Base-by-base conservation (phyloP, 2,113 vertebrate species). In the Bucco capensis region DNA sequence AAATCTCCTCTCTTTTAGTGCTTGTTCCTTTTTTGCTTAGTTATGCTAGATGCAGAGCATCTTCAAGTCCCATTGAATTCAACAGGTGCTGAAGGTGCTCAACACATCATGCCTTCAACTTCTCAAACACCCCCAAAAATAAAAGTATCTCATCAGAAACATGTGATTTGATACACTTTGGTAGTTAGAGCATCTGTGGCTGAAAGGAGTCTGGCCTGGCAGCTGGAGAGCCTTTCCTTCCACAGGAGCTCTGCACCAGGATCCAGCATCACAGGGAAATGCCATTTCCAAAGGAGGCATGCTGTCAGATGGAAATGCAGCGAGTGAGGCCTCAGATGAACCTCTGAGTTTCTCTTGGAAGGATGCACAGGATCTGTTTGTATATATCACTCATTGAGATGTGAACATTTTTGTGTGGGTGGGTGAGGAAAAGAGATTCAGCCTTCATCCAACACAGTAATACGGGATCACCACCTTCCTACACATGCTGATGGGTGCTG, bases 321-420 rank as follows among this genome's bases (percentile, higher is more conserved):
- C 47, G 49, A 72, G 64, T 19, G 77, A 89, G 78, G 74, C 96
- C 92, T 95, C 60, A 74, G 67, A 79, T 79, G 86, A 87, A 95
- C 94, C 60, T 72, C 49, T 47, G 27, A 83, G 81, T 77, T 94
- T 92, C 61, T 82, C 46, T 93, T 96, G 92, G 91, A 94, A 50
- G 8, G 19, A 22, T 40, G 25, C 44, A 65, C 24, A 44, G 49
- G 33, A 84, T 73, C 65, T 90, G 33, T 77, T 92, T 62, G 72
- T 94, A 87, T 93, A 46, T 92, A 42, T 75, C 72, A 51, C 57
- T 93, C 86, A 69, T 46, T 95, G 94, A 92, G 60, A 88, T 69
- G 69, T 31, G 62, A 96, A 64, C 46, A 88, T 82, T 90, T 88
- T 94, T 91, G 94, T 83, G 90, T 93, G 83, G 95, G 94, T 75